Percentiles rank a stretch among this genome's conserved stretches.
Evolutionary conservation across 2,113 vertebrate genomes (phyloP).

Genomic region (Mormoops blainvillei): DNA sequence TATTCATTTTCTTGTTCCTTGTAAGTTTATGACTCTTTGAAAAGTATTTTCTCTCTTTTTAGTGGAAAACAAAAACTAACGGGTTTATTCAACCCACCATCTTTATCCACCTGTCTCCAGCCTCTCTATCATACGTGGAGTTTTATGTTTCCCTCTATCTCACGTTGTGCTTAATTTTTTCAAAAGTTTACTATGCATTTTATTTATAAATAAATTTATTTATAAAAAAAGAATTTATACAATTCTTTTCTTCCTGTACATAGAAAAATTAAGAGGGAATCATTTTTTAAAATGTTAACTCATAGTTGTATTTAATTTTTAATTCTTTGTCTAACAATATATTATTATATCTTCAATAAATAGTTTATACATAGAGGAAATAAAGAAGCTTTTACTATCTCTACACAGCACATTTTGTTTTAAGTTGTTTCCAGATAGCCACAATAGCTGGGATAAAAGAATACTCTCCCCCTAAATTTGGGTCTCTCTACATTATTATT

Average conservation of each 20-base stretch:
- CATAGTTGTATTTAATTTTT: background rate
- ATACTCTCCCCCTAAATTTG: background rate
- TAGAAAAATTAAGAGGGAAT: background rate
- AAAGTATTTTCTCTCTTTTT: background rate
- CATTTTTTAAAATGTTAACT: background rate
- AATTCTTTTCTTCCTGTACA: background rate
- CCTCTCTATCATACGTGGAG: background rate
- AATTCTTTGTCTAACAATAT: background rate
- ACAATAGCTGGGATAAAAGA: background rate
- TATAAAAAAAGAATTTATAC: no score
- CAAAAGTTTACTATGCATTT: background rate
- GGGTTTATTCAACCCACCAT: background rate
- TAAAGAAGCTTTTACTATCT: background rate
- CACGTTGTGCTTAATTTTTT: background rate
- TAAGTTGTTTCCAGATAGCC: background rate
- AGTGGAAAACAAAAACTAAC: background rate
- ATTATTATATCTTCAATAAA: background rate
- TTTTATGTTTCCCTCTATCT: background rate
- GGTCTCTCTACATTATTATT: background rate
- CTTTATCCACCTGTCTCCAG: background rate
- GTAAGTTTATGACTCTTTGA: background rate
- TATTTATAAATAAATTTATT: no score
- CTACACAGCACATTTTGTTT: background rate
- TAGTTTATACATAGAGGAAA: background rate
- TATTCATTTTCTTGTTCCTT: background rate